These are phyloP conservation scores for Lepidostoma basale DNA, from an alignment of 1,140 invertebrate genomes.

Conservation along the genomic window DNA sequence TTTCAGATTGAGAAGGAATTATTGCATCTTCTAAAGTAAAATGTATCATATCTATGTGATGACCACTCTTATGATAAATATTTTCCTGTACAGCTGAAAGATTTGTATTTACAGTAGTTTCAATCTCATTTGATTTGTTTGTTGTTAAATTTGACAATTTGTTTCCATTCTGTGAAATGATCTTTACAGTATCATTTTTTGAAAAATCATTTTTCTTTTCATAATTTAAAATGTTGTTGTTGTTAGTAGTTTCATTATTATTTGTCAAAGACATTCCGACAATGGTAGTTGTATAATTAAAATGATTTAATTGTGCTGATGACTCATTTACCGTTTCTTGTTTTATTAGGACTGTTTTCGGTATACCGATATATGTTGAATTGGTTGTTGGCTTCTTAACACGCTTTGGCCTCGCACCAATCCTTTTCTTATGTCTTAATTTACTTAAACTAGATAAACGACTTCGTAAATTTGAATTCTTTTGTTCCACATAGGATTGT, in stretches of 20 bases:
- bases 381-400: background rate
- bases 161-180: no score
- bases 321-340: no score
- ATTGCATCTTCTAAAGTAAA: conserved; percentile 41
- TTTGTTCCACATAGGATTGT: background rate
- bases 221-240: no score
- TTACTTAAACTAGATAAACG: background rate
- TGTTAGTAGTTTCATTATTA: background rate
- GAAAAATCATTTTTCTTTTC: background rate
- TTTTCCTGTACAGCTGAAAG: no score
- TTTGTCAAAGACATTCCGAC: background rate
- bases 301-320: no score
- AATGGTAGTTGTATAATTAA: no score
- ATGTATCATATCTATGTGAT: conserved; percentile 33
- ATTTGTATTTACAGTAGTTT: background rate
- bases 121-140: background rate
- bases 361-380: no score
- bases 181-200: no score
- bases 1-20: conserved; percentile 19
- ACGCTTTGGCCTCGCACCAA: background rate
- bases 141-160: background rate
- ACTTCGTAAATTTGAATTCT: conserved; percentile 7
- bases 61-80: conserved; percentile 1
- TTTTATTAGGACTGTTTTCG: no score
- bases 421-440: conserved; percentile 21